Conservation (phyloP, 2,888 invertebrate genomes). For the Eristalinus aeneus region DNA sequence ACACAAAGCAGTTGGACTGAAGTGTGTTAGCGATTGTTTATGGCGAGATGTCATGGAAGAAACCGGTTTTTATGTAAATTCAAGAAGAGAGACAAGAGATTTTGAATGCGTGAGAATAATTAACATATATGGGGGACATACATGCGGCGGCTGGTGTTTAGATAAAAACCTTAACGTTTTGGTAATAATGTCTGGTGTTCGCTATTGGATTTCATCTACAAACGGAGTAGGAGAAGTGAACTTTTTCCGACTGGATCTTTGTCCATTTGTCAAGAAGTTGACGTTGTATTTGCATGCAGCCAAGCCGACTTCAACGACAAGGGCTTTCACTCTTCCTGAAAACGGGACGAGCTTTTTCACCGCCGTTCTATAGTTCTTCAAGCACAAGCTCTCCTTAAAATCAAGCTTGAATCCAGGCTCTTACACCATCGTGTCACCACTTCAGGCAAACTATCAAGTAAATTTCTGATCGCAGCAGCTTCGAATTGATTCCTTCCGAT, state of each 20-base stretch:
- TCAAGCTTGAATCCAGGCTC: not conserved
- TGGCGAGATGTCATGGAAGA: not conserved
- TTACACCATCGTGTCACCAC: not conserved
- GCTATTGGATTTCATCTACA: not conserved
- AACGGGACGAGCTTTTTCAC: too few relatives aligned
- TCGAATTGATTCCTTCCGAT: constrained; percentile 2
- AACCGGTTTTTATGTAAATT: constrained; percentile 47
- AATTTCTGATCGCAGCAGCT: not conserved
- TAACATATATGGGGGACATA: not conserved
- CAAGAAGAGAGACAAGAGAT: not conserved
- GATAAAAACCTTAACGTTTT: not conserved
- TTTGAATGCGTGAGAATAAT: constrained; percentile 16
- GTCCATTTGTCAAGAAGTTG: too few relatives aligned
- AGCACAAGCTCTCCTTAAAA: too few relatives aligned
- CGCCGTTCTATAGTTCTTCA: too few relatives aligned
- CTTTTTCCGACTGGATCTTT: too few relatives aligned
- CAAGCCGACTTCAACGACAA: too few relatives aligned
- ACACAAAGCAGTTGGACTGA: not conserved
- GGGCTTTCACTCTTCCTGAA: too few relatives aligned
- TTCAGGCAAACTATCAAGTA: not conserved
- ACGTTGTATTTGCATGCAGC: too few relatives aligned
- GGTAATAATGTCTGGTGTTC: not conserved
- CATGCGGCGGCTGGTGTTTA: constrained; percentile 10
- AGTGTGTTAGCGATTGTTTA: not conserved
- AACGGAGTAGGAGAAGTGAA: too few relatives aligned